These are phyloP conservation scores for Tympanuchus pallidicinctus DNA, from an alignment of 2,113 vertebrate species.

Conservation along the genomic window DNA sequence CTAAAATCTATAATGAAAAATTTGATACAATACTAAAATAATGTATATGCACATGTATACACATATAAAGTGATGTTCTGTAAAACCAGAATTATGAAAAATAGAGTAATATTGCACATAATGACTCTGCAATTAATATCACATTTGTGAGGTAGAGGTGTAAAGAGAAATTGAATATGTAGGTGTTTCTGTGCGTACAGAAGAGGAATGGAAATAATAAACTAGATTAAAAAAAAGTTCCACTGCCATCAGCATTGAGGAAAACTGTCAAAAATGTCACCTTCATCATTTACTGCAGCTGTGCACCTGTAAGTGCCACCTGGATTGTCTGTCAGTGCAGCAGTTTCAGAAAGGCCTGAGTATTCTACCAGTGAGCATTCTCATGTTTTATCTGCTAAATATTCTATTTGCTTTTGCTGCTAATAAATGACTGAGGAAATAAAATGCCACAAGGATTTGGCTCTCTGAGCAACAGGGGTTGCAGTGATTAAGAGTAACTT, in stretches of 20 bases:
- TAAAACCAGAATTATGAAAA: slow-evolving; percentile 26
- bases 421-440: slow-evolving; percentile 46
- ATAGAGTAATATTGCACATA: neutral
- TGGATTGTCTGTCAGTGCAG: slow-evolving; percentile 37
- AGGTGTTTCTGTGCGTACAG: neutral
- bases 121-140: neutral
- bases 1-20: neutral
- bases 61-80: neutral
- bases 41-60: neutral
- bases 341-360: slow-evolving; percentile 24
- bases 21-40: neutral
- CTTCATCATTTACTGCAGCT: slow-evolving; percentile 43
- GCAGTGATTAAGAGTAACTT: slow-evolving; percentile 55
- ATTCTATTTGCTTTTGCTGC: slow-evolving; percentile 52
- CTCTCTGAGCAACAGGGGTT: slow-evolving; percentile 18
- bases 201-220: neutral
- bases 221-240: neutral
- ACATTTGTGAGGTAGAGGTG: neutral
- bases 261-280: slow-evolving; percentile 16
- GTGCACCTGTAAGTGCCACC: slow-evolving; percentile 46
- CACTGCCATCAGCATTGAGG: neutral
- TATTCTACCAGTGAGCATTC: slow-evolving; percentile 33
- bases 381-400: slow-evolving; percentile 41
- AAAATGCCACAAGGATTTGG: slow-evolving; percentile 25
- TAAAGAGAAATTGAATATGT: neutral